Evolutionary conservation across 2,888 invertebrate species (phyloP), one percentile per base, ranked within the genome.

Genomic region (Cenopis cana): DNA sequence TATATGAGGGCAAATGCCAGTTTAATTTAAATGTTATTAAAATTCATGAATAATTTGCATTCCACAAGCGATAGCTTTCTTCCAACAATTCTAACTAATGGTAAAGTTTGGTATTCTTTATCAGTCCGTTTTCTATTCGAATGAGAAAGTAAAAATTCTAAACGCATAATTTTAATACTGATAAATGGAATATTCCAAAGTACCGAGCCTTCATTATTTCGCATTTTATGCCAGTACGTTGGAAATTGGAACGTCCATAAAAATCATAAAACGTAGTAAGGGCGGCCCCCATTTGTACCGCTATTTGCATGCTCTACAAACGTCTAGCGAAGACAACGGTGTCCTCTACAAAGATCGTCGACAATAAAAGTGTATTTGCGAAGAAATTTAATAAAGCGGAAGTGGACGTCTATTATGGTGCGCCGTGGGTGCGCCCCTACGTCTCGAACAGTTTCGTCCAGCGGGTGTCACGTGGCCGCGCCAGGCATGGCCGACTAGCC

Each of bases 321-420:
- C 87, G 83, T 79, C 77, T 83, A 81, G 80, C 78, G 85, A 86
- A 87, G 88, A 89, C 88, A 87, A 84, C 83, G 83, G 81, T 81
- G 87, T 87, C 86, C 86, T 86, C 83, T 85, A 83, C 86, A 88
- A 88, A 89, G 90, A 90, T 89, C 89, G 87, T 84, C 82, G 85
- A 86, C 90, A 91, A 90, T 93, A 93, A 93, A 93, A 92, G 87
- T 89, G 89, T 93, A 89, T 93, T 93, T 93, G 93, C 91, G 86
- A 91, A 92, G 93, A 93, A 93, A 93, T 93, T 93, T 93, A 93
- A 93, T 93, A 93, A 93, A 88, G 93, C 91, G 91, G 92, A 93
- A 93, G 89, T 89, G 89, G 89, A 88, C 86, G 83, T 84, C 87
- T 83, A 88, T 90, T 90, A 89, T 82, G 86, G 82, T 83, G 80